Evolutionary conservation across 2,888 invertebrate genomes (phyloP).

Genomic region (Phrixothrix hirtus): DNA sequence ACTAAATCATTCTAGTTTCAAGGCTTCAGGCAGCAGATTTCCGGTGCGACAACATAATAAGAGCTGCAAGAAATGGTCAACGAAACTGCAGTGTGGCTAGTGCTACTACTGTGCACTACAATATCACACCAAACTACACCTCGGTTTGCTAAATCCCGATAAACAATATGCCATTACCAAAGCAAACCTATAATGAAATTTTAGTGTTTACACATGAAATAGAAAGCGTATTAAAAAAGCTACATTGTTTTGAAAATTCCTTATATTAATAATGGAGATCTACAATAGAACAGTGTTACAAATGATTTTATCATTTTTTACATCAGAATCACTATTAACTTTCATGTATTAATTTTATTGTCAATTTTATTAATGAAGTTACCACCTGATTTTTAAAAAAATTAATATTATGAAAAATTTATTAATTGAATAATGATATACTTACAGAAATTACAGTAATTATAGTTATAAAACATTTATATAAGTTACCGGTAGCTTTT

Average conservation of each 20-base stretch:
- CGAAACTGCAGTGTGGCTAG: slow-evolving; percentile 42
- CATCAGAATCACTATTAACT: not conserved
- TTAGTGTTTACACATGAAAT: not conserved
- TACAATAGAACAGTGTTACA: not conserved
- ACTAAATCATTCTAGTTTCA: slow-evolving; percentile 26
- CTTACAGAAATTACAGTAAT: too few species aligned
- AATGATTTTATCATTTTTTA: not conserved
- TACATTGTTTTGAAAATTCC: not conserved
- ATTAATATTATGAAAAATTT: too few species aligned
- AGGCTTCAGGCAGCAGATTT: slow-evolving; percentile 32
- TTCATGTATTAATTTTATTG: not conserved
- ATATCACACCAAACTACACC: slow-evolving; percentile 55
- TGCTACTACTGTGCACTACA: slow-evolving; percentile 45
- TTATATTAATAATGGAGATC: not conserved
- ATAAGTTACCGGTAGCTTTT: too few species aligned
- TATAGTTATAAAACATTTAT: too few species aligned
- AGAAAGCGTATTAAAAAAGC: not conserved
- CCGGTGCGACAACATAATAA: slow-evolving; percentile 30
- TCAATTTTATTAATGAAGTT: too few species aligned
- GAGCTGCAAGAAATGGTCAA: slow-evolving; percentile 34
- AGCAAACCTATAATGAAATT: not conserved
- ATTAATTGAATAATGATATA: too few species aligned
- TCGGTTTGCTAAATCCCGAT: slow-evolving; percentile 40
- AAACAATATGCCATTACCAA: not conserved
- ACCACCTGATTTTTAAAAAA: too few species aligned